Percentiles rank a stretch among this genome's conserved stretches.
These are phyloP conservation scores for Pimpla rufipes DNA, from an alignment of 2,888 invertebrate genomes.

Conservation along the genomic window DNA sequence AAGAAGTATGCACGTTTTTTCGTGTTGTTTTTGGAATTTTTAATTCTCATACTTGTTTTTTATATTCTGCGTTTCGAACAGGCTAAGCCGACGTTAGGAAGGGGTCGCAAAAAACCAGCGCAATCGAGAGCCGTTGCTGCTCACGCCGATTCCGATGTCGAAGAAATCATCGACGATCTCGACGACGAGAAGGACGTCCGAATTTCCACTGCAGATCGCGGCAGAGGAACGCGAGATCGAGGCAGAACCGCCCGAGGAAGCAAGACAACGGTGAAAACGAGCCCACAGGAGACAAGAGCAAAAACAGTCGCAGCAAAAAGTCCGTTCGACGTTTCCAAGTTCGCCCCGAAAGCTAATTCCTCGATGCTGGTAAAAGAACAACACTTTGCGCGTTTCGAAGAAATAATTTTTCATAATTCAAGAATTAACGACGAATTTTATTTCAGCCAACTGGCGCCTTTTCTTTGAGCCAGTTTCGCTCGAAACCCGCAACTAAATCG, in stretches of 20 bases:
- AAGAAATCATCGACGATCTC: background rate
- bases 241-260: conserved; percentile 42
- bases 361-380: conserved; percentile 10
- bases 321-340: conserved; percentile 16
- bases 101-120: background rate
- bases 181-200: conserved; percentile 12
- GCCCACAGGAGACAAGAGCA: conserved; percentile 37
- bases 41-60: background rate
- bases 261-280: conserved; percentile 40
- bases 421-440: background rate
- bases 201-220: conserved; percentile 38
- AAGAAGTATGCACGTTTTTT: too few relatives aligned
- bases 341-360: conserved; percentile 19
- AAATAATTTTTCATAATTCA: background rate
- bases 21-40: too few relatives aligned
- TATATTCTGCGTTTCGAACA: background rate
- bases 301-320: conserved; percentile 20
- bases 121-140: background rate
- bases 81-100: background rate
- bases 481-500: conserved; percentile 8
- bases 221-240: conserved; percentile 56
- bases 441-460: conserved; percentile 5
- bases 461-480: conserved; percentile 8
- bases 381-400: background rate
- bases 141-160: background rate